Percentiles rank a stretch among this genome's conserved stretches.
These are phyloP conservation scores for Bos javanicus DNA, from an alignment of 2,113 vertebrate species.

Conservation along the genomic window DNA sequence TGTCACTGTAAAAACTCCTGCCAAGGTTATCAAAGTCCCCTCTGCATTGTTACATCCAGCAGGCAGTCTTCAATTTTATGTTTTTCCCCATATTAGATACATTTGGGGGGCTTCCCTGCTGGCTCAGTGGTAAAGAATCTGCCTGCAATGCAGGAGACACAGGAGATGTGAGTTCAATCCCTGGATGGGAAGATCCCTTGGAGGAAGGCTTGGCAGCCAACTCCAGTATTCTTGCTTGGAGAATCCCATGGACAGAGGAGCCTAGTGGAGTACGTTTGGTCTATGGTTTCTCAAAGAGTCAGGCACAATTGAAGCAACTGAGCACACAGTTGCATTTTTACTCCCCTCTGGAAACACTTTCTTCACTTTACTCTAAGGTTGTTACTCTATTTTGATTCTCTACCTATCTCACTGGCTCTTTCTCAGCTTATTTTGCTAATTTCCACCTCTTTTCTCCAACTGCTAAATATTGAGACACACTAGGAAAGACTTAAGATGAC, in stretches of 20 bases:
- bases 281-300: background rate
- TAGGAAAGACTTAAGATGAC: background rate
- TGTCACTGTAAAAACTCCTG: background rate
- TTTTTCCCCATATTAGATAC: background rate
- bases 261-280: rapidly evolving
- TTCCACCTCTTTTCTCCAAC: background rate
- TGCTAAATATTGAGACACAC: background rate
- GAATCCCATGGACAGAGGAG: background rate
- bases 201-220: background rate
- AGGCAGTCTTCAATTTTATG: background rate
- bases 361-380: background rate
- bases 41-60: background rate
- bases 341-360: background rate
- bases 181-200: background rate
- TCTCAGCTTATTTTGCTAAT: background rate
- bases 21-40: background rate
- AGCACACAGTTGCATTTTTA: background rate
- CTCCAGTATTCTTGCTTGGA: background rate
- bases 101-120: background rate
- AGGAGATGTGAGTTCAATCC: background rate
- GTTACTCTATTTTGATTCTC: background rate
- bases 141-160: background rate
- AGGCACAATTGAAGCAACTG: background rate
- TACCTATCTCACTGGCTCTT: background rate
- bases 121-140: background rate